Evolutionary conservation across 2,797 vertebrate genomes (phyloP), one percentile per base, ranked within the genome.

Genomic region (Eospalax fontanierii): DNA sequence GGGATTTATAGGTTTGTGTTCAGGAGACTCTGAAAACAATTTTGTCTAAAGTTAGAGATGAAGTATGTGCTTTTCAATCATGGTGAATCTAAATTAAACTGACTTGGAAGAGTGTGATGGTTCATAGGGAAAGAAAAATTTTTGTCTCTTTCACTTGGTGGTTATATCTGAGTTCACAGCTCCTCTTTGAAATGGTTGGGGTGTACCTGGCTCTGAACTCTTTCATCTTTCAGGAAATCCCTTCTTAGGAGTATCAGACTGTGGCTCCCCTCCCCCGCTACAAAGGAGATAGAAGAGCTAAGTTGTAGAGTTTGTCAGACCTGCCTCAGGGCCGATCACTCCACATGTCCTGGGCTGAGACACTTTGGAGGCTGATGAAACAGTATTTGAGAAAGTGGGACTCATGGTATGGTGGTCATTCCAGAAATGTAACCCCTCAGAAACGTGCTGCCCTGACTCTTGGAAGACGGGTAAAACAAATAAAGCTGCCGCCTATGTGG

Each of bases 401-500:
- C 21, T 54, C 57, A 43, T 40, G 0, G 2, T 40, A 33, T n/a
- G 26, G 26, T 96, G 96, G 91, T 86, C 95, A 91, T 97, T 96
- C 94, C 94, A 96, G 92, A 97, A 98, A 95, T 89, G 73, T 96
- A 97, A 89, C 90, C 92, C 71, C 81, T 90, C 96, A 74, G 91
- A 96, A 93, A 97, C 63, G 75, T 91, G 93, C 97, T 95, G 94
- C 68, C 94, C 96, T 65, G 92, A 89, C 90, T 90, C 95, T 90
- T 26, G 85, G 90, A 84, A 91, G 94, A 97, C 90, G 88, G 91
- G 97, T 97, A 97, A 97, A 98, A 96, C 94, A 97, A 97, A 97
- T 8, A 96, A 97, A 98, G 96, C 97, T 97, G 96, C 97, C 75
- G 97, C 97, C 99, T 98, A 98, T 99, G 98, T 98, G 98, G 98